Evolutionary conservation across 2,888 invertebrate genomes (phyloP).

Genomic region (Sclerodermus sp.): DNA sequence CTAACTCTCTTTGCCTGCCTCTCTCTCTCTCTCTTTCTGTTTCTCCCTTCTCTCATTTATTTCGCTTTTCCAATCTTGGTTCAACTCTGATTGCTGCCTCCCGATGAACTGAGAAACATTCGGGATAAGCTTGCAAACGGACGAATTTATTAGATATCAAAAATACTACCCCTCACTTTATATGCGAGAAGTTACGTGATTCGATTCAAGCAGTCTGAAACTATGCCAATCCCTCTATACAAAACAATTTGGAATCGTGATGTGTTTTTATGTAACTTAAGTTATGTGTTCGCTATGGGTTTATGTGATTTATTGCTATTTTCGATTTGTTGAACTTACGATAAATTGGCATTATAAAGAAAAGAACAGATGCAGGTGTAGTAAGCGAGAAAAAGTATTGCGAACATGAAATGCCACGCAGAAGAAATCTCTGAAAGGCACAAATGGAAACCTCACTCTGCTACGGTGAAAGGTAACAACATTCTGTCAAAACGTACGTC

Average conservation of each 20-base stretch:
- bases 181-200: too few relatives aligned
- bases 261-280: too few relatives aligned
- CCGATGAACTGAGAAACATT: conserved; percentile 8
- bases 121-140: neutral
- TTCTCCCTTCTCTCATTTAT: neutral
- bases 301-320: too few relatives aligned
- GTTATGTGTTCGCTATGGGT: too few relatives aligned
- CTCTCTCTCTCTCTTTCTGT: conserved; percentile 10
- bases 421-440: conserved; percentile 33
- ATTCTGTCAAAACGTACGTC: conserved; percentile 31
- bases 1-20: neutral
- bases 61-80: neutral
- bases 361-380: too few relatives aligned
- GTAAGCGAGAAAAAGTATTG: conserved; percentile 10
- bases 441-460: conserved; percentile 37
- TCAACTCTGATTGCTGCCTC: neutral
- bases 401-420: conserved; percentile 22
- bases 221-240: too few relatives aligned
- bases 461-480: conserved; percentile 37
- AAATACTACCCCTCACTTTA: neutral
- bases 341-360: too few relatives aligned
- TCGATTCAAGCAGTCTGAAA: too few relatives aligned
- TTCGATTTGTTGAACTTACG: too few relatives aligned
- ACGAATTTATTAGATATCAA: conserved; percentile 9
- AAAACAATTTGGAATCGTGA: too few relatives aligned